Conservation (phyloP, 2,888 invertebrate species). For the Nipponacmea schrenckii region DNA sequence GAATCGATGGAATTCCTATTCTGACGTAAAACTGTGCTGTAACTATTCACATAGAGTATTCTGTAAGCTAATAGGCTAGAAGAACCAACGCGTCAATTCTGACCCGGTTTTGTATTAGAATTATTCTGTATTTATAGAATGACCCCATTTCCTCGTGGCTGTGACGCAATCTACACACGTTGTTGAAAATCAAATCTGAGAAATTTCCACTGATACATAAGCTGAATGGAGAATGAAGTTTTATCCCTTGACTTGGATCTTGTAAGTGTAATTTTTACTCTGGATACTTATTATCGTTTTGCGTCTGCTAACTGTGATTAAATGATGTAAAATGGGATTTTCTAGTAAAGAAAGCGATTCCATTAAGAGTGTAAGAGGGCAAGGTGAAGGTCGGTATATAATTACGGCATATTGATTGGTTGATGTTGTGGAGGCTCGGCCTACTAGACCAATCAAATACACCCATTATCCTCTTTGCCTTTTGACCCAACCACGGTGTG, state of each 20-base stretch:
- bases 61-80: not conserved
- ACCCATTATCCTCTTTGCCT: not conserved
- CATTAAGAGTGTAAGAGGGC: not conserved
- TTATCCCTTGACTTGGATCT: not conserved
- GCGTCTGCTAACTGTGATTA: not conserved
- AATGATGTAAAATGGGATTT: too few species aligned
- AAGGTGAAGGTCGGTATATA: not conserved
- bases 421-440: not conserved
- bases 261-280: not conserved
- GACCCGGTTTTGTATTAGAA: not conserved
- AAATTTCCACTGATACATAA: not conserved
- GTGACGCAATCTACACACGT: slow-evolving; percentile 3
- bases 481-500: not conserved
- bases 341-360: too few species aligned
- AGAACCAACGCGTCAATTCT: not conserved
- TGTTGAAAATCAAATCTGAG: not conserved
- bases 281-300: not conserved
- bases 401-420: not conserved
- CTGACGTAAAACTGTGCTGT: slow-evolving; percentile 1
- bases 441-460: not conserved
- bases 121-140: not conserved
- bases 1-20: not conserved
- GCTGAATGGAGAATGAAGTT: slow-evolving; percentile 5
- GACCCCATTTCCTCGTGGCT: not conserved
- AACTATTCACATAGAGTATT: not conserved